Evolutionary conservation across 2,888 invertebrate genomes (phyloP).

Genomic region (Steromphala cineraria): DNA sequence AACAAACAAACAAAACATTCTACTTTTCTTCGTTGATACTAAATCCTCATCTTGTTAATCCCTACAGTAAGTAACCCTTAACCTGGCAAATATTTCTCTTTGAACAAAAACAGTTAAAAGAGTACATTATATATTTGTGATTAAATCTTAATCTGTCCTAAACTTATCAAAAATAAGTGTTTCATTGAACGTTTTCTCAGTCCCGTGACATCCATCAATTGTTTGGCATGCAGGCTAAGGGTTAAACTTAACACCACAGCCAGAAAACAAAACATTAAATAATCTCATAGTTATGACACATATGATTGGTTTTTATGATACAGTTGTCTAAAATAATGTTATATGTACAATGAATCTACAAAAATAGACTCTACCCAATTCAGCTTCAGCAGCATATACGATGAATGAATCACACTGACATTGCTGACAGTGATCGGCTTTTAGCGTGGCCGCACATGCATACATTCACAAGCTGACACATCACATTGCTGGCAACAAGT

Average conservation of each 20-base stretch:
- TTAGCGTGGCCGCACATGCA: background rate
- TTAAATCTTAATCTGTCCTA: no score
- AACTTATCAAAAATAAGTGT: no score
- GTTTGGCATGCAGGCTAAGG: no score
- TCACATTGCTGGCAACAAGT: no score
- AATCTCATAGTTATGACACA: conserved; percentile 2
- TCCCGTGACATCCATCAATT: no score
- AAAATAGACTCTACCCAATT: background rate
- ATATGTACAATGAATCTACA: background rate
- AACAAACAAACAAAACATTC: background rate
- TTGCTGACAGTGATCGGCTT: background rate
- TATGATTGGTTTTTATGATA: background rate
- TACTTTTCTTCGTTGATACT: background rate
- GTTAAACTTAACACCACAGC: background rate
- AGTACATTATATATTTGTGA: background rate
- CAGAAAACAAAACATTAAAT: background rate
- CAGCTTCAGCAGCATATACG: background rate
- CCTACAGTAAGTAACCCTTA: no score
- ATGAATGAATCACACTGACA: no score
- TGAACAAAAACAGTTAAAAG: no score
- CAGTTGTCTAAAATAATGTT: background rate
- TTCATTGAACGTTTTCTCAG: no score
- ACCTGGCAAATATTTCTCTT: no score
- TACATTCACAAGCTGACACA: no score
- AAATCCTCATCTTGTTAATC: background rate